Evolutionary conservation across 2,797 vertebrate species (phyloP).

Genomic region (Poecilia velifera): DNA sequence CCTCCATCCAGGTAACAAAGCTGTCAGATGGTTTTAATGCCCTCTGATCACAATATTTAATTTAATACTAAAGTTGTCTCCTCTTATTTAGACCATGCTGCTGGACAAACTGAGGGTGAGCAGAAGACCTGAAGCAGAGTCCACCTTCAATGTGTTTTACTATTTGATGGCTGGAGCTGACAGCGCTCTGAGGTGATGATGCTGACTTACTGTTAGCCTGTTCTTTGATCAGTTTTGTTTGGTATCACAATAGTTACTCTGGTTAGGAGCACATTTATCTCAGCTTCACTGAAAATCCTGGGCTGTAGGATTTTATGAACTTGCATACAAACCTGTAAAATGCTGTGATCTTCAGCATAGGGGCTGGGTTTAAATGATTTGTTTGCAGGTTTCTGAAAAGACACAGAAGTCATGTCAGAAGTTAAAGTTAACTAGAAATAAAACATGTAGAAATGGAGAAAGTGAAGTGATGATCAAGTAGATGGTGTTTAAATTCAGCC

Average conservation of each 20-base stretch:
- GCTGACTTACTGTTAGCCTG: neutral
- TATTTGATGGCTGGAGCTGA: slow-evolving; percentile 94
- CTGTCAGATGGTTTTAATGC: neutral
- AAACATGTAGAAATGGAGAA: neutral
- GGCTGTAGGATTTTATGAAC: neutral
- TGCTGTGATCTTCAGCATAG: neutral
- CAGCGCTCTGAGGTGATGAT: slow-evolving; percentile 85
- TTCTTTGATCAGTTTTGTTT: neutral
- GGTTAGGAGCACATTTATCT: neutral
- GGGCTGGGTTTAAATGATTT: neutral
- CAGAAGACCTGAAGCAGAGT: slow-evolving; percentile 85
- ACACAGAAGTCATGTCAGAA: neutral
- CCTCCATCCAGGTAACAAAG: slow-evolving; percentile 90
- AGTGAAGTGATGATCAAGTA: neutral
- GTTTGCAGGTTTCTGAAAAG: neutral
- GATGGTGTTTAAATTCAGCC: neutral
- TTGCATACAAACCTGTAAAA: neutral
- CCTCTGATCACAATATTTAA: neutral
- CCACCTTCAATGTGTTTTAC: slow-evolving; percentile 94
- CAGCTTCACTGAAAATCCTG: neutral
- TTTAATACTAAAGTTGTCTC: neutral
- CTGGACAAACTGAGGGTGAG: slow-evolving; percentile 93
- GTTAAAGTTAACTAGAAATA: neutral
- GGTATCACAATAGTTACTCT: too few species aligned
- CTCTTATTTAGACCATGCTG: slow-evolving; percentile 90